A percentile compares a stretch with the other conserved stretches of the same genome.
These are phyloP conservation scores for Ancistrus triradiatus DNA, from an alignment of 2,113 vertebrate genomes.

Conservation along the genomic window DNA sequence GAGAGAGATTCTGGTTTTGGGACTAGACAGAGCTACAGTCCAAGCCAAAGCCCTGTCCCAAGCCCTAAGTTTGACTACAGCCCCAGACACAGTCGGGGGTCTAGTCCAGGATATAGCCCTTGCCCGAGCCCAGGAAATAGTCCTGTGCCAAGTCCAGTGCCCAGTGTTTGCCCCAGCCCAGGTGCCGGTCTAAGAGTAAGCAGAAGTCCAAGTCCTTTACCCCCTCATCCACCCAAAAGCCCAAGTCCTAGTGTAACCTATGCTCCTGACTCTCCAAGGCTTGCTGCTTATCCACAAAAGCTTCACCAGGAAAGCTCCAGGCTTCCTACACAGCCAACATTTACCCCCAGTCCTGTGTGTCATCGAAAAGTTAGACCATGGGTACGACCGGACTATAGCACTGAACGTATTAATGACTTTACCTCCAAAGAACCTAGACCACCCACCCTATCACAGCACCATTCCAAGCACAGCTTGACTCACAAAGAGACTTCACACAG, in stretches of 20 bases:
- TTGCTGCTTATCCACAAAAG: conserved; percentile 36
- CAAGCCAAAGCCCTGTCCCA: conserved; percentile 61
- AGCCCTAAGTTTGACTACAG: conserved; percentile 68
- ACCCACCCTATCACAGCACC: conserved; percentile 30
- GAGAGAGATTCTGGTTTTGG: conserved; percentile 51
- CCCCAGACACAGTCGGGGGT: conserved; percentile 67
- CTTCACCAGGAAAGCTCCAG: conserved; percentile 40
- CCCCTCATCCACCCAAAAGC: conserved; percentile 54
- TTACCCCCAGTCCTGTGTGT: conserved; percentile 41
- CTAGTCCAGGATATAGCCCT: conserved; percentile 70
- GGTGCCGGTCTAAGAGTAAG: conserved; percentile 50
- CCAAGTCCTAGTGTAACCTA: conserved; percentile 56
- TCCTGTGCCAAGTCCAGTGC: conserved; percentile 53
- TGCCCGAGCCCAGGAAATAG: conserved; percentile 57
- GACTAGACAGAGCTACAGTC: conserved; percentile 64
- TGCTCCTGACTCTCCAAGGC: conserved; percentile 29
- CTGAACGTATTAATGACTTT: conserved; percentile 42
- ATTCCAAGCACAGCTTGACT: conserved; percentile 38
- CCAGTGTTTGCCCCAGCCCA: conserved; percentile 64
- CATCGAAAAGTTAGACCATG: conserved; percentile 53
- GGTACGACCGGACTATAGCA: conserved; percentile 42
- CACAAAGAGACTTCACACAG: conserved; percentile 25
- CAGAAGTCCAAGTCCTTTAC: conserved; percentile 56
- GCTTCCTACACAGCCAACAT: conserved; percentile 29
- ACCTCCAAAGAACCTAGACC: conserved; percentile 40